A percentile compares a stretch with the other conserved stretches of the same genome.
Evolutionary conservation across 2,888 invertebrate genomes (phyloP).

Genomic region (Argynnis bischoffii): DNA sequence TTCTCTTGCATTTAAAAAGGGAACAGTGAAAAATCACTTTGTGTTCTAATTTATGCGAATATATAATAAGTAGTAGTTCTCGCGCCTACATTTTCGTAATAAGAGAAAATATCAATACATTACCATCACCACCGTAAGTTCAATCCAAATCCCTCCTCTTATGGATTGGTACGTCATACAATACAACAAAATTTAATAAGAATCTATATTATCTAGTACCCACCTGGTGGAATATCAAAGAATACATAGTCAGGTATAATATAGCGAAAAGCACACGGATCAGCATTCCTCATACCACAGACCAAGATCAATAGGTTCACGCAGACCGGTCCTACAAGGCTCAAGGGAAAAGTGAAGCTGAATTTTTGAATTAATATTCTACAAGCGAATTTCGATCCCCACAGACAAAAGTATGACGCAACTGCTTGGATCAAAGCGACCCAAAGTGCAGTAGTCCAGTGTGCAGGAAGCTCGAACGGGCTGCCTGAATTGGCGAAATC

Average conservation of each 20-base stretch:
- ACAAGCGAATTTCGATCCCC: constrained; percentile 90
- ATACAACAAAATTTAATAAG: too few relatives aligned
- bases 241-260: constrained; percentile 92
- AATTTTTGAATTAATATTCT: constrained; percentile 94
- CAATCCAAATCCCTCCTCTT: too few relatives aligned
- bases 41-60: too few relatives aligned
- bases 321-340: constrained; percentile 88
- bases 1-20: too few relatives aligned
- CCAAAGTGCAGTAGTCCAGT: constrained; percentile 77
- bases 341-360: constrained; percentile 92
- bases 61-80: too few relatives aligned
- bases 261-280: constrained; percentile 86
- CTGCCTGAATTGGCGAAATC: constrained; percentile 64
- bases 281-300: constrained; percentile 84
- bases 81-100: too few relatives aligned
- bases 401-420: constrained; percentile 85
- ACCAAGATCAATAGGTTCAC: constrained; percentile 86
- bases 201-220: constrained; percentile 8
- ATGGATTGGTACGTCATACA: too few relatives aligned
- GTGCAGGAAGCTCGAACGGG: constrained; percentile 53
- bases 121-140: too few relatives aligned
- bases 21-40: too few relatives aligned
- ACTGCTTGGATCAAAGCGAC: constrained; percentile 85
- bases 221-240: constrained; percentile 89
- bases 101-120: too few relatives aligned